Evolutionary conservation across 2,113 vertebrate genomes (phyloP).

Genomic region (Bettongia penicillata): DNA sequence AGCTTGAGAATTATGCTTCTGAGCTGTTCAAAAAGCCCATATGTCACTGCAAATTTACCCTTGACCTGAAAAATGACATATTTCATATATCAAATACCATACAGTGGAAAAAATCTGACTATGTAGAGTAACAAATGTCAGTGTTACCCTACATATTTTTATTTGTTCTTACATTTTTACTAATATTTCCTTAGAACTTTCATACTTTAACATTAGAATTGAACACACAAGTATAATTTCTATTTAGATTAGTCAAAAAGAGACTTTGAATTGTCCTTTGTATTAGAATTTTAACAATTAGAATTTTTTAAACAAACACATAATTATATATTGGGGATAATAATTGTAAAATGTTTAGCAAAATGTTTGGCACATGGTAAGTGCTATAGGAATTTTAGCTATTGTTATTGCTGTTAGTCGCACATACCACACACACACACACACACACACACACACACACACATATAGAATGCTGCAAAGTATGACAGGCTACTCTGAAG

Average conservation of each 20-base stretch:
- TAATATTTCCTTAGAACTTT: conserved; percentile 21
- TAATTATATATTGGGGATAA: background rate
- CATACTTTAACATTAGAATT: background rate
- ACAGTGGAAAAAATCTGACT: conserved; percentile 47
- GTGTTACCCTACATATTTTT: background rate
- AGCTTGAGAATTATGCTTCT: conserved; percentile 38
- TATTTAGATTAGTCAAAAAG: conserved; percentile 40
- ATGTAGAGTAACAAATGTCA: conserved; percentile 26
- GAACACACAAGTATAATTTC: conserved; percentile 25
- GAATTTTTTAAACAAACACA: conserved; percentile 29
- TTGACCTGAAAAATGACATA: conserved; percentile 50
- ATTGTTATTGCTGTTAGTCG: background rate
- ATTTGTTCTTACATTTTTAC: background rate
- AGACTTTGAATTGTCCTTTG: conserved; percentile 24
- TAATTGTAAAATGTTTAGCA: background rate
- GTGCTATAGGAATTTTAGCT: background rate
- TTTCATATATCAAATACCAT: conserved; percentile 49
- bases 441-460: no score
- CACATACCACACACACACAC: no score
- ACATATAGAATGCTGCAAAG: background rate
- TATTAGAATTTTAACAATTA: conserved; percentile 33
- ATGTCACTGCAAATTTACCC: conserved; percentile 49
- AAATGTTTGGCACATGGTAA: background rate
- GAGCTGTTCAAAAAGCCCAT: conserved; percentile 23
- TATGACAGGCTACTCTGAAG: background rate